Percentiles rank a stretch among this genome's conserved stretches.
Evolutionary conservation across 1,140 invertebrate species (phyloP).

Genomic region (Caerostris darwini): DNA sequence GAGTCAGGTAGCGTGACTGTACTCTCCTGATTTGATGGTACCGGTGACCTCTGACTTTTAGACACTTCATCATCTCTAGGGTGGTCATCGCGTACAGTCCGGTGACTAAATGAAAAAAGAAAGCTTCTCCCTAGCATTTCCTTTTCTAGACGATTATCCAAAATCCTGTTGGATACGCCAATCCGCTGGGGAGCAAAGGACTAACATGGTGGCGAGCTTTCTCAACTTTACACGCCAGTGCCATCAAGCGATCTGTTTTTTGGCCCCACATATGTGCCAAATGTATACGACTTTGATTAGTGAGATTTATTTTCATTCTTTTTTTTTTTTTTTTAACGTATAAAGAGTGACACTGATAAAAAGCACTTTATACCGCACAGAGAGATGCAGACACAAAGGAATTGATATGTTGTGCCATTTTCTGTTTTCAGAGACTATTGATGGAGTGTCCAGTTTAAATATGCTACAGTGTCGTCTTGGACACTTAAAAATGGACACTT

Average conservation of each 20-base stretch:
- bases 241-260: not conserved
- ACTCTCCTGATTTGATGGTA: not conserved
- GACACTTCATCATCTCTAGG: constrained; percentile 66
- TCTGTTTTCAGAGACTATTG: no score
- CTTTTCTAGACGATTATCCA: not conserved
- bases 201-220: constrained; percentile 49
- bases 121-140: not conserved
- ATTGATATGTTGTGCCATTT: no score
- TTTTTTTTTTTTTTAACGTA: not conserved
- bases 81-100: constrained; percentile 69
- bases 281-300: constrained; percentile 53
- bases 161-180: constrained; percentile 64
- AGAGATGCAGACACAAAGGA: not conserved
- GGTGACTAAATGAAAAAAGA: constrained; percentile 5
- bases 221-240: not conserved
- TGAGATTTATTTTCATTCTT: constrained; percentile 58
- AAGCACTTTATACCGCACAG: not conserved
- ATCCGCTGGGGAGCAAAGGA: constrained; percentile 36
- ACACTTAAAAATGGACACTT: no score
- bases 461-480: no score
- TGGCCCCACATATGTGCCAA: constrained; percentile 37
- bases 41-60: constrained; percentile 57
- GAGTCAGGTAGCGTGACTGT: constrained; percentile 72
- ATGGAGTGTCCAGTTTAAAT: no score
- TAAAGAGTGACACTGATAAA: not conserved